Evolutionary conservation across 1,140 invertebrate species (phyloP).

Genomic region (Panagrolaimus sp.): DNA sequence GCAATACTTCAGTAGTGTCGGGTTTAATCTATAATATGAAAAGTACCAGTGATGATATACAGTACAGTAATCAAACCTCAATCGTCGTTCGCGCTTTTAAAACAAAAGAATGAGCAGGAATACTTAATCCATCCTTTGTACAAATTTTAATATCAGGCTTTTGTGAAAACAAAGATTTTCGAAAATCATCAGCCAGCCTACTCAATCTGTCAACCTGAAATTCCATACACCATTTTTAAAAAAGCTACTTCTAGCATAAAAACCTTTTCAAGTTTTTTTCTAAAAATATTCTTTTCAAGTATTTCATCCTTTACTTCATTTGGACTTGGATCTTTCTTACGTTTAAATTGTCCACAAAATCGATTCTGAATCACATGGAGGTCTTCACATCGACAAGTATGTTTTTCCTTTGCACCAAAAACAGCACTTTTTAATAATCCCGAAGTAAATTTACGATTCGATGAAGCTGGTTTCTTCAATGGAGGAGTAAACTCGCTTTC

Average conservation of each 20-base stretch:
- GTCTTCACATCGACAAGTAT: not conserved
- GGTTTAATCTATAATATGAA: too few species aligned
- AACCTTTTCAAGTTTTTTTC: not conserved
- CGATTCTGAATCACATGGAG: conserved; percentile 5
- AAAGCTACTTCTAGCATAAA: not conserved
- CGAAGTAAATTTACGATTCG: not conserved
- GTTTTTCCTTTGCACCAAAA: not conserved
- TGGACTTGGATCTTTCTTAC: not conserved
- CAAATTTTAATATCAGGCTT: not conserved
- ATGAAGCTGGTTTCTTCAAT: not conserved
- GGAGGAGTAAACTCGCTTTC: not conserved
- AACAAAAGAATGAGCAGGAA: not conserved
- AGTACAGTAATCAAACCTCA: too few species aligned
- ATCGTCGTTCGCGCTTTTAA: too few species aligned
- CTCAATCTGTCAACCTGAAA: not conserved
- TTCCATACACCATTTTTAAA: too few species aligned
- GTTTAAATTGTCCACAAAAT: conserved; percentile 10
- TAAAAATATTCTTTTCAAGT: not conserved
- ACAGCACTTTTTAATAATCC: not conserved
- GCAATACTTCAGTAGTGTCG: too few species aligned
- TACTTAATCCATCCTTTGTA: not conserved
- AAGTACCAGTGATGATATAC: too few species aligned
- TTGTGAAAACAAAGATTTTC: not conserved
- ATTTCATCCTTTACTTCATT: not conserved
- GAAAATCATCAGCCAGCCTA: conserved; percentile 2